These are phyloP conservation scores for Troilus luridus DNA, from an alignment of 2,888 invertebrate genomes.

Conservation along the genomic window DNA sequence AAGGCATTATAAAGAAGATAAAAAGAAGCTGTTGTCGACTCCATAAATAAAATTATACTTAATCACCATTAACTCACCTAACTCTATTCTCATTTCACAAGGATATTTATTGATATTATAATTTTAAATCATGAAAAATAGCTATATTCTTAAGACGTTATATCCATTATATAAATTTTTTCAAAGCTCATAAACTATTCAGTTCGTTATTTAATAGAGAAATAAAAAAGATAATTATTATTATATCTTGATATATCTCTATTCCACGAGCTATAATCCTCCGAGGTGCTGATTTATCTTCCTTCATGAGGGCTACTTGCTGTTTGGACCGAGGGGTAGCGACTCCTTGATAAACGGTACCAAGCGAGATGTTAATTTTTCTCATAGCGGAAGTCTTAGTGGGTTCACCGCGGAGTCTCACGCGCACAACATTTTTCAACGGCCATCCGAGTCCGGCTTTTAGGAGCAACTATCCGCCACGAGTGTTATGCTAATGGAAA, in stretches of 20 bases:
- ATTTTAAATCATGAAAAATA: not conserved
- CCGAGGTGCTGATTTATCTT: not conserved
- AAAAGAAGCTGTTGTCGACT: not conserved
- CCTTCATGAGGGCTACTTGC: not conserved
- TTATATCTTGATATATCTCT: not conserved
- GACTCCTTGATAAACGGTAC: not conserved
- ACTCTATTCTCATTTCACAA: not conserved
- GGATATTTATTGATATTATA: not conserved
- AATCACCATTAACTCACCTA: no score
- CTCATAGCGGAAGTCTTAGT: not conserved
- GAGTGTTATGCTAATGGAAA: slow-evolving; percentile 39
- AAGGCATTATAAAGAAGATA: no score
- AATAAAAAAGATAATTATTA: not conserved
- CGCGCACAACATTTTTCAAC: slow-evolving; percentile 29
- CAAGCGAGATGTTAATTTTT: not conserved
- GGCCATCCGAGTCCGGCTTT: not conserved
- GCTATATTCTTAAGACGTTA: not conserved
- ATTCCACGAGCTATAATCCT: not conserved
- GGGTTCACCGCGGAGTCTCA: not conserved
- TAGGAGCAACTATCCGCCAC: not conserved
- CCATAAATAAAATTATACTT: not conserved
- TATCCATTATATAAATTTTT: not conserved
- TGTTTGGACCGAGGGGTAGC: slow-evolving; percentile 11
- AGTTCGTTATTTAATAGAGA: not conserved
- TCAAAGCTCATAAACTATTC: not conserved